Evolutionary conservation across 2,888 invertebrate species (phyloP), one percentile per base, ranked within the genome.

Genomic region (Lithophane socia): DNA sequence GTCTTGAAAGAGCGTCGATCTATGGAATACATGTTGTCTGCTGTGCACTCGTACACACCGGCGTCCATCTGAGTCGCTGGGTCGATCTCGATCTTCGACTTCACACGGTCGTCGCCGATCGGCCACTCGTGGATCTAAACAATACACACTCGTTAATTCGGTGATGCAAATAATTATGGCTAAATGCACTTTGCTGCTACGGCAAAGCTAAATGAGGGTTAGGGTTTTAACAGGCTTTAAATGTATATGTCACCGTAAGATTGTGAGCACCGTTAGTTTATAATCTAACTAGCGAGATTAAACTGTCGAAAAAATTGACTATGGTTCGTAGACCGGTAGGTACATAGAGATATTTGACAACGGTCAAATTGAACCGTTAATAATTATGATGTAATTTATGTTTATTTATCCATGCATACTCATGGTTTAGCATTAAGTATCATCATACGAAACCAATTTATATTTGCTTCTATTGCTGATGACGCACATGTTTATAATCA

Each of bases 1-100:
- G 99, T 99, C 96, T 99, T 99, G 96, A 99, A 99, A 80, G 98
- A 98, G 92, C 99, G 97, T 82, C 98, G 97, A 94, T 99, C 99
- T 82, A 99, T 98, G 56, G 98, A 98, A 94, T 99, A 99, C 98
- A 98, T 99, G 92, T 99, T 99, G 94, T 99, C 99, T 0, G 99
- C 99, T 8, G 98, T 98, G 91, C 99, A 99, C 93, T 99, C 99
- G 94, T 99, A 99, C 29, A 98, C 98, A n/a, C 99, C 99, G 18
- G 99, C 99, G 93, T 99, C 99, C 99, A 99, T 99, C 96, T 99
- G 99, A 7, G 99, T 99, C 0, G 99, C 99, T 16, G 99, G 99
- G 93, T 99, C 99, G 69, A 99, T 99, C 97, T 99, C 99, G 90
- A 99, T 97, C 97, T 99, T 99, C 47, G 99, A 99, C 94, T 99